These are phyloP conservation scores for Aegotheles bennettii DNA, from an alignment of 2,113 vertebrate species.

Conservation along the genomic window DNA sequence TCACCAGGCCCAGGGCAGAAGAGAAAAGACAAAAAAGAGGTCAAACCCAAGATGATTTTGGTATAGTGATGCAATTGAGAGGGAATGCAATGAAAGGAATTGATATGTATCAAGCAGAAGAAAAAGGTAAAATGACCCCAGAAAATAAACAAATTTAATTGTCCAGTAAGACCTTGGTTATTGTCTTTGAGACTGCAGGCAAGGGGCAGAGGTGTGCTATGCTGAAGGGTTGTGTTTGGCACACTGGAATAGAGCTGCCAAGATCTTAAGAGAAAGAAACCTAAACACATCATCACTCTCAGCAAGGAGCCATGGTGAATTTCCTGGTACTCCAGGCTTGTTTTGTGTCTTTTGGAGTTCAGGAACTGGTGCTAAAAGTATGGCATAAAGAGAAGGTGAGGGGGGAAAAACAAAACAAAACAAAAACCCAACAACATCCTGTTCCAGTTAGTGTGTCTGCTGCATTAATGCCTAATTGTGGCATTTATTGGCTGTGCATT, in stretches of 20 bases:
- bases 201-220: not conserved
- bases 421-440: too few species aligned
- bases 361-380: not conserved
- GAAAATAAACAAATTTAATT: not conserved
- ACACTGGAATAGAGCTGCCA: not conserved
- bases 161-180: not conserved
- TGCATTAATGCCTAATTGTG: not conserved
- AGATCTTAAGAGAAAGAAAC: not conserved
- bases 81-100: not conserved
- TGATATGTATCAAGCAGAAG: not conserved
- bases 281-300: not conserved
- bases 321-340: not conserved
- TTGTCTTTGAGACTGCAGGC: not conserved
- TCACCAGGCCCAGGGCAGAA: not conserved
- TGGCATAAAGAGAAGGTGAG: not conserved
- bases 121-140: not conserved
- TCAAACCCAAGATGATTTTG: not conserved
- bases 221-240: not conserved
- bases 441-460: not conserved
- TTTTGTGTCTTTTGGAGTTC: not conserved
- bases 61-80: not conserved
- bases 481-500: not conserved
- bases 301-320: not conserved
- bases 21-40: not conserved
- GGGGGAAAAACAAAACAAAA: fast-evolving